A percentile compares a stretch with the other conserved stretches of the same genome.
Conservation (phyloP, 2,888 invertebrate species). For the Lasiommata megera region DNA sequence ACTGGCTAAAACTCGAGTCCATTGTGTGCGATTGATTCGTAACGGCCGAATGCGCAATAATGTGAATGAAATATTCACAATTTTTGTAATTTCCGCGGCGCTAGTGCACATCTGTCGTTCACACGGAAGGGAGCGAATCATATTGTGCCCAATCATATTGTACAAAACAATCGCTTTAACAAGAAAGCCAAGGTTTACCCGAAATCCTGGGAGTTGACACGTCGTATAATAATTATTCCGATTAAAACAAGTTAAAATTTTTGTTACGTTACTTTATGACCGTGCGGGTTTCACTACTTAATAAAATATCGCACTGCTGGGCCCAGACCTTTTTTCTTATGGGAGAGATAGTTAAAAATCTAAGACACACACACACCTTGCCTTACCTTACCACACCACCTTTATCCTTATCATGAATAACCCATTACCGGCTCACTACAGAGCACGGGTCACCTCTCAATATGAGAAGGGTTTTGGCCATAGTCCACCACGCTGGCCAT, state of each 20-base stretch:
- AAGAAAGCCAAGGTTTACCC: constrained; percentile 23
- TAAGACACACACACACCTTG: too few species aligned
- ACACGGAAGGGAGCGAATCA: constrained; percentile 63
- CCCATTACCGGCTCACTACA: too few species aligned
- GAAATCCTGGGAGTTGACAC: constrained; percentile 5
- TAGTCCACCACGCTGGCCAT: too few species aligned
- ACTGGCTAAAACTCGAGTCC: constrained; percentile 68
- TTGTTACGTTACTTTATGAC: background rate
- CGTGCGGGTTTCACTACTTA: too few species aligned
- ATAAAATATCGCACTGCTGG: too few species aligned
- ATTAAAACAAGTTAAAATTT: background rate
- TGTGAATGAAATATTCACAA: constrained; percentile 78
- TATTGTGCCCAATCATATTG: constrained; percentile 42
- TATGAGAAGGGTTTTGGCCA: too few species aligned
- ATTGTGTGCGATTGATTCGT: constrained; percentile 79
- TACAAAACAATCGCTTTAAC: constrained; percentile 37
- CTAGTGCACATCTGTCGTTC: constrained; percentile 74
- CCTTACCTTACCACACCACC: too few species aligned
- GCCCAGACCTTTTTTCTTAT: too few species aligned
- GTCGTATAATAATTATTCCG: constrained; percentile 1
- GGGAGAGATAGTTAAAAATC: too few species aligned
- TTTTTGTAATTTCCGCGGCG: constrained; percentile 70
- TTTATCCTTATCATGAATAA: too few species aligned
- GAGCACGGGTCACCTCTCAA: too few species aligned
- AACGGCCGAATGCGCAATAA: constrained; percentile 77